Evolutionary conservation across 1,140 invertebrate genomes (phyloP), one percentile per base, ranked within the genome.

Genomic region (Rhagoletis zephyria): DNA sequence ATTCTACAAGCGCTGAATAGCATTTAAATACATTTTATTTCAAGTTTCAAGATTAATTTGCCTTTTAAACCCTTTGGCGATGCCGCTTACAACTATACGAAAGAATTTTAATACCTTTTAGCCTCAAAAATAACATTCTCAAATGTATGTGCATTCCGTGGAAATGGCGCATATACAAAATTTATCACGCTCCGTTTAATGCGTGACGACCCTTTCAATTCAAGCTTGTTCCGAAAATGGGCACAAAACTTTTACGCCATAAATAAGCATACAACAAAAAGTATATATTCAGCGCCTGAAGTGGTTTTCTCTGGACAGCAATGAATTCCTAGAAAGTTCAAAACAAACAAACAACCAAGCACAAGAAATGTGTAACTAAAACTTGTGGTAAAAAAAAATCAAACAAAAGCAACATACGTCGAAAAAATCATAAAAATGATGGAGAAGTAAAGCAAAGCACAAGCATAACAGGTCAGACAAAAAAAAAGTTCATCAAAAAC

Each of bases 291-390:
- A 48, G 14, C 42, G 42, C 14, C 30, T 14, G 40, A 16, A 2
- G 42, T 48, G 42, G 40, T 81, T 56, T 30, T 19, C 74, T 59
- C 74, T 81, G 74, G 48, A 81, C 51, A 81, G 9, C 51, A 81
- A 59, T 56, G 48, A 81, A 81, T 81, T 81, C 74, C 74, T 30
- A n/a, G 74, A 81, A 81, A 56, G 48, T 56, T 81, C 74, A 81
- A 81, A 81, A 3, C 51, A 81, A 81, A 56, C 48, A 81, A 81
- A 30, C 48, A 9, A 56, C 5, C 51, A 56, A 10, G 48, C 12
- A 81, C n/a, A 67, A 30, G 64, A 67, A 67, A 30, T 6, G 64
- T 30, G 30, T 10, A 56, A 56, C 45, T 2, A 16, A 30, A 30
- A 30, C 10, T 56, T 56, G 10, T 63, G 61, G 12, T 30, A 63